Base-by-base conservation (phyloP, 2,888 invertebrate species). In the Andrena camellia region DNA sequence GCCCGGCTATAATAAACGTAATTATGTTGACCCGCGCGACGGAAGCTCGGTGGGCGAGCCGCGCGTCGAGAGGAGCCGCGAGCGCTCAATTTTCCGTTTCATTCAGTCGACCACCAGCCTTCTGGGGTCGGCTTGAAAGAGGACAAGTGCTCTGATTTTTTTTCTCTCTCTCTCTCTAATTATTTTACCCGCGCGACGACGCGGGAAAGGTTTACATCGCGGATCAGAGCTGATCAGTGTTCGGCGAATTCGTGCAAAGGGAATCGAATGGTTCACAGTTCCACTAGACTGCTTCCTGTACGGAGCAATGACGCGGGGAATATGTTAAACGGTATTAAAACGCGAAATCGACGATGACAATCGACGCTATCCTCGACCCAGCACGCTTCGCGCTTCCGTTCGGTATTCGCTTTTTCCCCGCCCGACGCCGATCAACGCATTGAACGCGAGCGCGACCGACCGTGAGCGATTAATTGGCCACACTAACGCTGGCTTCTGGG, bases 391-490 rank as follows among this genome's bases (percentile, higher is more conserved):
- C 50, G 31, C 63, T 82, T 82, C 50, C 82, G 31, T 42, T 50
- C 42, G 72, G 66, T 54, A 73, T 59, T 69, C 70, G 50, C 29
- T 59, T 80, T 76, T 85, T 77, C 70, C 48, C 70, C 59, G 42
- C 29, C 70, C 54, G 42, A 33, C 67, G 50, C 33, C 69, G 73
- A 80, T 84, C 85, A 62, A 77, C 78, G 63, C 74, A 60, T 26
- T 67, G 75, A 67, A 48, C 63, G 52, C 70, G 75, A 60, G 67
- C 60, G 67, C 73, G 73, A 59, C 35, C 74, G 71, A 64, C 42
- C 83, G 84, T 67, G 80, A 59, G 67, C 82, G 77, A 88, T 88
- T 88, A 88, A 88, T 88, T 85, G 85, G 81, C 77, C 80, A 73
- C 80, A 71, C 66, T 29, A 52, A 67, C 62, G 59, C 79, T 31